phyloP scores from a whole-genome alignment of 2,113 vertebrate genomes.

The Cynocephalus volans region DNA sequence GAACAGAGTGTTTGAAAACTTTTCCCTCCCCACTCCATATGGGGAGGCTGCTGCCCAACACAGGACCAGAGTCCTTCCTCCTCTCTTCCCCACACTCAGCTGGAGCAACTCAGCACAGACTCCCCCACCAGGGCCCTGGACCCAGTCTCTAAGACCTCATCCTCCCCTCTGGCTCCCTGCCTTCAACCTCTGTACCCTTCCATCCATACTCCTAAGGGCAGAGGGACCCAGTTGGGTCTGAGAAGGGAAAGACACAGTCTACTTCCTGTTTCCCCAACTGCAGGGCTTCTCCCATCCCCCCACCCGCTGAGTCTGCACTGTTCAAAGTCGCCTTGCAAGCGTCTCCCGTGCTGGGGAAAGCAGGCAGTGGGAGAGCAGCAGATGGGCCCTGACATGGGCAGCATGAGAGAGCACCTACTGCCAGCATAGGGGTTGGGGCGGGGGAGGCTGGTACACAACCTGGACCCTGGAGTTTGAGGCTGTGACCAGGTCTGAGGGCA shows the following conservation, averaged over 20 bases:
- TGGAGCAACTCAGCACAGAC: not conserved
- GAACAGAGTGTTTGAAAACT: too few relatives aligned
- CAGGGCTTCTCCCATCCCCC: not conserved
- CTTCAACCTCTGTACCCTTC: not conserved
- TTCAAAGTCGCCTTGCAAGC: constrained; percentile 1
- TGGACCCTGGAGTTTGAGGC: not conserved
- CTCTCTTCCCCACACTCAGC: too few relatives aligned
- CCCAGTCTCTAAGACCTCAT: not conserved
- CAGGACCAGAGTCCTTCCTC: too few relatives aligned
- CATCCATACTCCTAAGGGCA: too few relatives aligned
- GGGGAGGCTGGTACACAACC: not conserved
- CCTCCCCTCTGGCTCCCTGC: not conserved
- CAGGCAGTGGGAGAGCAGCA: not conserved
- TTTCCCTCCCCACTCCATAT: too few relatives aligned
- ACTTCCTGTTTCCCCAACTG: not conserved
- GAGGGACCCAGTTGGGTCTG: not conserved
- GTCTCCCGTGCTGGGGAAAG: not conserved
- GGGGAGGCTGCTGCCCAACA: too few relatives aligned
- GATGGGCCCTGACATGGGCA: not conserved
- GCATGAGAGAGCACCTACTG: not conserved
- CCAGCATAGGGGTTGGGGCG: rapidly evolving
- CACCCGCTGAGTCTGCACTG: not conserved
- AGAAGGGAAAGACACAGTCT: not conserved
- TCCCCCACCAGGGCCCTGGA: not conserved
- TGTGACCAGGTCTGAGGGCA: not conserved